phyloP scores from a whole-genome alignment of 2,797 vertebrate species.

The Pangasius krempfi region DNA sequence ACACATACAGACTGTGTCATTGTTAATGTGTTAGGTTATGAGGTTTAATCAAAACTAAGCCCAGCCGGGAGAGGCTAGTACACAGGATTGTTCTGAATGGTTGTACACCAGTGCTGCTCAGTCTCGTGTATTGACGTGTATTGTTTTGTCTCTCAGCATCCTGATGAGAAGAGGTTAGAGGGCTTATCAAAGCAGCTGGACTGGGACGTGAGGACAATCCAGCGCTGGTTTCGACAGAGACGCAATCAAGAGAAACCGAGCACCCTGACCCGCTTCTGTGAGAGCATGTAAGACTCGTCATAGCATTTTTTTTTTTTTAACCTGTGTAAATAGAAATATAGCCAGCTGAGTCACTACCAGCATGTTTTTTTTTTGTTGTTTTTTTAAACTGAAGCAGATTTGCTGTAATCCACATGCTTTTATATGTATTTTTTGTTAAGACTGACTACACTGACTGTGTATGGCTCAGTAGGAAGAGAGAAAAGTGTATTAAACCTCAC shows the following conservation, averaged over 20 bases:
- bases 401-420: constrained; percentile 1
- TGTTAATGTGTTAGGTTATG: neutral
- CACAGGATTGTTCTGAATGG: neutral
- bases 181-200: constrained; percentile 98
- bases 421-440: constrained; percentile 6
- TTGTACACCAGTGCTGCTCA: neutral
- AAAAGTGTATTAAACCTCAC: constrained; percentile 8
- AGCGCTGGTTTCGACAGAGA: constrained; percentile 96
- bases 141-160: constrained; percentile 78
- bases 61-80: neutral
- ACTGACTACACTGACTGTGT: neutral
- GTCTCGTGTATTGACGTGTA: neutral
- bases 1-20: neutral
- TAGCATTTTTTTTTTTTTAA: neutral
- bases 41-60: neutral
- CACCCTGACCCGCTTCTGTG: constrained; percentile 92
- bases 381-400: constrained; percentile 5
- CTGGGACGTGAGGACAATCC: constrained; percentile 97
- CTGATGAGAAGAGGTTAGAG: constrained; percentile 95
- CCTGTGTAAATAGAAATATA: neutral
- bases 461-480: neutral
- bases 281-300: constrained; percentile 90
- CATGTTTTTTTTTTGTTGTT: neutral
- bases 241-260: constrained; percentile 99
- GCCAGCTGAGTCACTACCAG: neutral